phyloP scores from a whole-genome alignment of 2,888 invertebrate genomes.

The Myopa tessellatipennis region DNA sequence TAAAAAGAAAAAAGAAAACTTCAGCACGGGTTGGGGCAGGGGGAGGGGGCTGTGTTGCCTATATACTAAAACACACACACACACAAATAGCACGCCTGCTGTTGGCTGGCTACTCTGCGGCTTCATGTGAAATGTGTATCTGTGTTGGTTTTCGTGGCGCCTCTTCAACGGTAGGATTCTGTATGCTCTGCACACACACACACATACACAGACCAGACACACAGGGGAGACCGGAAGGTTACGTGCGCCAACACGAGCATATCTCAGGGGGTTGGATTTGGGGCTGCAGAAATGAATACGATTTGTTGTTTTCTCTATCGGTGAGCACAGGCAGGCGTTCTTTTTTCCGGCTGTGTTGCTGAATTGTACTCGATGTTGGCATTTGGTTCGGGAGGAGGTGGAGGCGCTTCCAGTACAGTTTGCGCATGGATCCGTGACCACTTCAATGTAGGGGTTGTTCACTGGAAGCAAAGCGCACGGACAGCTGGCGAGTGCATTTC shows the following conservation, averaged over 20 bases:
- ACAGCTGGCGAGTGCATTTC: slow-evolving; percentile 17
- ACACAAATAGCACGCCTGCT: slow-evolving; percentile 19
- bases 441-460: slow-evolving; percentile 25
- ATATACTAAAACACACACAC: slow-evolving; percentile 23
- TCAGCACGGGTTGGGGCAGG: slow-evolving; percentile 8
- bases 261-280: slow-evolving; percentile 42
- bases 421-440: slow-evolving; percentile 48
- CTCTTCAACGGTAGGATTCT: slow-evolving; percentile 38
- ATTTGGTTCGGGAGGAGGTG: slow-evolving; percentile 2
- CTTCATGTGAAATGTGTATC: slow-evolving; percentile 14
- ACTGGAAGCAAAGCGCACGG: slow-evolving; percentile 6
- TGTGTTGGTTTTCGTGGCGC: slow-evolving; percentile 23
- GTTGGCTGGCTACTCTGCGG: slow-evolving; percentile 39
- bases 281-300: slow-evolving; percentile 39
- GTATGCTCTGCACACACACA: slow-evolving; percentile 24
- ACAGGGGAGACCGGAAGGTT: slow-evolving; percentile 53
- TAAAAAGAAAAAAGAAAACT: slow-evolving; percentile 33
- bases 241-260: slow-evolving; percentile 35
- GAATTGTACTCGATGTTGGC: slow-evolving; percentile 5
- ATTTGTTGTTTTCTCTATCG: slow-evolving; percentile 45
- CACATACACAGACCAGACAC: slow-evolving; percentile 29
- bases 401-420: slow-evolving; percentile 45
- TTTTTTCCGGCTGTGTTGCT: slow-evolving; percentile 32
- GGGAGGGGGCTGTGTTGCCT: background rate
- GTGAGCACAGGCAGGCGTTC: slow-evolving; percentile 20